phyloP scores from a whole-genome alignment of 2,797 vertebrate genomes.

The Yasuhikotakia modesta region DNA sequence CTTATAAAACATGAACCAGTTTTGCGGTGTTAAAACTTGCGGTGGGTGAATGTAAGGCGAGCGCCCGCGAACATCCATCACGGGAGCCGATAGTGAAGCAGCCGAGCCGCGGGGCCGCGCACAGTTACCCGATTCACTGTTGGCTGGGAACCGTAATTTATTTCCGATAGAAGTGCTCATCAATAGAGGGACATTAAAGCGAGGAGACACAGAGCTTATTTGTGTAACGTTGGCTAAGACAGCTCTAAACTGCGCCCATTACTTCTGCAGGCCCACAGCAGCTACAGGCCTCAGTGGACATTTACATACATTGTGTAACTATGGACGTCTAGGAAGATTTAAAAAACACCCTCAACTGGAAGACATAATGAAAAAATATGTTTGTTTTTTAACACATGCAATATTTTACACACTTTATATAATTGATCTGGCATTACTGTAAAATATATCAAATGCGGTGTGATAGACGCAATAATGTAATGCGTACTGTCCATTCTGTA shows the following conservation, averaged over 20 bases:
- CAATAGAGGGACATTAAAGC: constrained; percentile 65
- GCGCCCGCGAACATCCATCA: constrained; percentile 60
- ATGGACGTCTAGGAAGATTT: no score
- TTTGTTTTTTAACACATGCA: no score
- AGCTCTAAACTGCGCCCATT: constrained; percentile 50
- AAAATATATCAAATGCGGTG: no score
- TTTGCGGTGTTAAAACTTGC: neutral
- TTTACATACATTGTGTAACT: no score
- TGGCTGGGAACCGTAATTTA: constrained; percentile 59
- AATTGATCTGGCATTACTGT: no score
- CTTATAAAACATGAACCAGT: neutral
- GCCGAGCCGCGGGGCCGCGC: constrained; percentile 39
- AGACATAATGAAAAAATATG: no score
- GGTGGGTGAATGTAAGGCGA: constrained; percentile 52
- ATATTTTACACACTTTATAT: no score
- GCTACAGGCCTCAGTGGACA: constrained; percentile 30
- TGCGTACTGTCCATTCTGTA: no score
- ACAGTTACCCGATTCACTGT: constrained; percentile 52
- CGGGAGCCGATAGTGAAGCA: constrained; percentile 53
- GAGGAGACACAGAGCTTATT: constrained; percentile 58
- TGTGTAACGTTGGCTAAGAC: constrained; percentile 54
- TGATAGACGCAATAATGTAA: no score
- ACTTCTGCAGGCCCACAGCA: constrained; percentile 40
- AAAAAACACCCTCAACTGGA: no score
- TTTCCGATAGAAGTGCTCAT: constrained; percentile 63